Evolutionary conservation across 2,888 invertebrate species (phyloP), one percentile per base, ranked within the genome.

Genomic region (Ethmia dodecea): DNA sequence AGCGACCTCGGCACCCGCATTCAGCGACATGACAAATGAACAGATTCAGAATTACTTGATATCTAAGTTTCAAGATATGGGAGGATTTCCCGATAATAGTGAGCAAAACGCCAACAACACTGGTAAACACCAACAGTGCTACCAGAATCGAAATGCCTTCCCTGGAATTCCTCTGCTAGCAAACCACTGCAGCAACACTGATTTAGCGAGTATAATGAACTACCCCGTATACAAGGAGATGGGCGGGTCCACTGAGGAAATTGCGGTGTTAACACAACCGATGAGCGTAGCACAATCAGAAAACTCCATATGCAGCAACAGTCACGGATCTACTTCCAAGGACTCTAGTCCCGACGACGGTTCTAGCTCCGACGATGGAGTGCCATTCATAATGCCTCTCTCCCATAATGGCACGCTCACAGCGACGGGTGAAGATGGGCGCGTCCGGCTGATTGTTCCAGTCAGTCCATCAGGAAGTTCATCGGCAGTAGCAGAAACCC

Each of bases 371-470:
- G 84, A 84, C n/a, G 81, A 80, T 3, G 69, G 65, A 1, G 50
- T 66, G n/a, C 88, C 89, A 10, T 91, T 92, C 50, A 92, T 92
- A 41, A 91, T 91, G 71, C 91, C 92, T 0, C 65, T 91, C 26
- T 89, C 91, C 4, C 91, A 91, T 55, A 89, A 88, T 43, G 89
- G 89, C 0, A 89, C 89, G 2, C 54, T 91, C 29, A 89, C 89
- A 1, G 88, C 91, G 0, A 88, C 89, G 0, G 90, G 90, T 12
- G 70, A 87, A 6, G 89, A 89, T 15, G 91, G 91, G 0, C 78
- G 89, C 25, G 86, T 91, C 13, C 74, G 90, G 40, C 83, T 91
- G 14, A 89, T 91, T 16, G 91, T 91, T 14, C 90, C 91, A 1
- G 88, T 90, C 5, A 87, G 88, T 29, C 88, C 84, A 31, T 88